Base-by-base conservation (phyloP, 2,797 vertebrate species). In the Lophius americanus region DNA sequence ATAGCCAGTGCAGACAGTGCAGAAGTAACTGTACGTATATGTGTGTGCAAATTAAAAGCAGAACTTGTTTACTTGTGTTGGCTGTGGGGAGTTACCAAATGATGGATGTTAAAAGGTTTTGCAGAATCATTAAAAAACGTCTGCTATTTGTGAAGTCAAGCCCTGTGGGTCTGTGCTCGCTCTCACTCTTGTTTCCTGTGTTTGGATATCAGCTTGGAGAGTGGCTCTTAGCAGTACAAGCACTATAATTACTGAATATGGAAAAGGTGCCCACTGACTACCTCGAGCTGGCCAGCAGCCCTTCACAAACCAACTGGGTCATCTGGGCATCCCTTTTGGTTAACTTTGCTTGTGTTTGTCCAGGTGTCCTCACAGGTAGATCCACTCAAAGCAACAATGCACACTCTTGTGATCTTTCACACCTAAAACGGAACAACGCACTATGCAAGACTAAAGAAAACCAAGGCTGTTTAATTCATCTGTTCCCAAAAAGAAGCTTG, bases 181-280 rank as follows among this genome's bases (percentile, higher is more conserved):
- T 53, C 64, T 61, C 52, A 14, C 65, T 69, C 67, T 61, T 79
- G 76, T 82, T 84, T 88, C 83, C 79, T 87, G 73, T 85, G 82
- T 89, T 87, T 84, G 84, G 79, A 89, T 86, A 83, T 89, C 77
- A 84, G 68, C 76, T 73, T 78, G 60, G 43, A 77, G 82, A 83
- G 78, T 59, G 51, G 67, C 72, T 85, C 76, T 88, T 75, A 82
- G 75, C 75, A 70, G 81, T 79, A 73, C 73, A 78, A 79, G 72
- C 71, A 61, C 76, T 77, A 65, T 87, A 85, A 85, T 89, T 82
- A 88, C 79, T 88, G 79, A 87, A 87, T 83, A 78, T 86, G 80
- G 85, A 81, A 86, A 89, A 84, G 77, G 72, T 72, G 68, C 77
- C 84, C 73, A 72, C 78, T 84, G 75, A 52, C 85, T 70, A 84